Conservation (phyloP, 92 coral and sea anemone genomes). For the Zoanthus gigantus region DNA sequence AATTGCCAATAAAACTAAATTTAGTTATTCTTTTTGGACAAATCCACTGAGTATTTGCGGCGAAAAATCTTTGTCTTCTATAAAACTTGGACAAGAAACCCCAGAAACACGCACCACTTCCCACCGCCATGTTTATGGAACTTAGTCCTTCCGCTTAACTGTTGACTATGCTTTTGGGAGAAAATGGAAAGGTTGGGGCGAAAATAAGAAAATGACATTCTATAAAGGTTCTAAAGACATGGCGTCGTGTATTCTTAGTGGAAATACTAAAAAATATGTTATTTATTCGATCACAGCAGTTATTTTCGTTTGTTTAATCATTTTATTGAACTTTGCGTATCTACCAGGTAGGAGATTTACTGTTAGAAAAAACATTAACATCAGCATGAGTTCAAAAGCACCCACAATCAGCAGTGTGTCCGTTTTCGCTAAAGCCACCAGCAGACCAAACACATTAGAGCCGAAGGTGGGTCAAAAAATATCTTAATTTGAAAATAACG, state of each 20-base stretch:
- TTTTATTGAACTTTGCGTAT: conserved; percentile 37
- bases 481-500: background rate
- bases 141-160: conserved; percentile 12
- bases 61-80: conserved; percentile 4
- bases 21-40: background rate
- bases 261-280: conserved; percentile 22
- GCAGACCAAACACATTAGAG: conserved; percentile 9
- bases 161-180: background rate
- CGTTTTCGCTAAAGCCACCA: background rate
- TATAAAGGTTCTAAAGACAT: background rate
- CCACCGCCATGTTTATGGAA: conserved; percentile 40
- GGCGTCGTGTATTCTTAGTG: conserved; percentile 27
- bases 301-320: conserved; percentile 20
- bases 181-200: conserved; percentile 12
- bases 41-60: background rate
- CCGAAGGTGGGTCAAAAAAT: conserved; percentile 21
- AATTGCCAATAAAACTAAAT: background rate
- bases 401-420: background rate
- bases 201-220: background rate
- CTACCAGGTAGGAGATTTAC: conserved; percentile 45
- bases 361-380: conserved; percentile 16
- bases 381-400: conserved; percentile 16
- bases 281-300: conserved; percentile 36
- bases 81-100: background rate
- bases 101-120: background rate